A percentile compares a stretch with the other conserved stretches of the same genome.
Evolutionary conservation across 2,888 invertebrate genomes (phyloP).

Genomic region (Parnassius smintheus): DNA sequence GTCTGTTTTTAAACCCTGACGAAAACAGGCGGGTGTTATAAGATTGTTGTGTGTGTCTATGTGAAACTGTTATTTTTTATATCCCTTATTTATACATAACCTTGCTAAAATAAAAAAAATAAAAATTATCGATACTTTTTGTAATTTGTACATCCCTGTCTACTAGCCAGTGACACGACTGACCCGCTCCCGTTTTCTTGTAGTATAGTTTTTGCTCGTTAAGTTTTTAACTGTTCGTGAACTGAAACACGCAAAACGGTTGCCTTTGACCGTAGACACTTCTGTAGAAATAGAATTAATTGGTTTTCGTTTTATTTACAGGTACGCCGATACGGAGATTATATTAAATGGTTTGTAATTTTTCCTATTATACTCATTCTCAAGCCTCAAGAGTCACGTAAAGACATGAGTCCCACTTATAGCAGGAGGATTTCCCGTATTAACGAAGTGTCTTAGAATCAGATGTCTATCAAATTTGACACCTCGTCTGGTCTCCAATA

Average conservation of each 20-base stretch:
- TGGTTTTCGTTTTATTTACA: constrained; percentile 25
- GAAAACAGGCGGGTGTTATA: too few species aligned
- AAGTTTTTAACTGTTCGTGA: constrained; percentile 15
- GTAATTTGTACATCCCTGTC: constrained; percentile 9
- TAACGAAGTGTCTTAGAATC: too few species aligned
- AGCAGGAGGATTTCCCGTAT: too few species aligned
- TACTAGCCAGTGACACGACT: constrained; percentile 10
- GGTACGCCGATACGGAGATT: constrained; percentile 31
- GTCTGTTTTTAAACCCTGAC: too few species aligned
- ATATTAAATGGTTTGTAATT: constrained; percentile 29
- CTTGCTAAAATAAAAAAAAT: too few species aligned
- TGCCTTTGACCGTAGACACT: constrained; percentile 23
- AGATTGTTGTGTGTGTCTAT: too few species aligned
- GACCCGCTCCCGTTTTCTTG: constrained; percentile 23
- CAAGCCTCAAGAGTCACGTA: too few species aligned
- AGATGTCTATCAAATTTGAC: too few species aligned
- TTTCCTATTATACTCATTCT: neutral
- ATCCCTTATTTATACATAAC: too few species aligned
- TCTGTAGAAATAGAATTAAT: constrained; percentile 10
- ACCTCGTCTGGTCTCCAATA: too few species aligned
- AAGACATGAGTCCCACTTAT: too few species aligned
- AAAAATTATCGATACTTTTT: constrained; percentile 2
- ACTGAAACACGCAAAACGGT: neutral
- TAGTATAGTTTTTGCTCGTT: constrained; percentile 18
- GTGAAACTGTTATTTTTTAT: too few species aligned